Evolutionary conservation across 2,797 vertebrate genomes (phyloP).

Genomic region (Vespertilio murinus): DNA sequence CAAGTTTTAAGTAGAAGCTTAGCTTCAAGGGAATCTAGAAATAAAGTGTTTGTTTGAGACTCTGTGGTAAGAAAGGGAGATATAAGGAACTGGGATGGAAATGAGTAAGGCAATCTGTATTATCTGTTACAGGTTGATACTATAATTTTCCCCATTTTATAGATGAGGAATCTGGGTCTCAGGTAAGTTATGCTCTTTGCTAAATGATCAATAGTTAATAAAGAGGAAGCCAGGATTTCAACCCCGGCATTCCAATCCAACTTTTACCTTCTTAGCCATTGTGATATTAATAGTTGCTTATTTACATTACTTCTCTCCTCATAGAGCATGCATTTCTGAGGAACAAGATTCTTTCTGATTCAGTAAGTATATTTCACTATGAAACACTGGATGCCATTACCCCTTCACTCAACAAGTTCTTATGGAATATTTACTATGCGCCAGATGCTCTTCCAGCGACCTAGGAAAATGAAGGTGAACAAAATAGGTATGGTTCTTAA

Average conservation of each 20-base stretch:
- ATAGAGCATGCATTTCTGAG: neutral
- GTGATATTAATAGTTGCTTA: neutral
- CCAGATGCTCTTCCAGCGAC: neutral
- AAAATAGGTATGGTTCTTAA: neutral
- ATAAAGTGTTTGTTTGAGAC: neutral
- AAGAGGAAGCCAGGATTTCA: neutral
- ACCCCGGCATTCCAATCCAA: neutral
- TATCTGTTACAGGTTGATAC: neutral
- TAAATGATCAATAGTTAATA: neutral
- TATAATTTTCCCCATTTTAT: neutral
- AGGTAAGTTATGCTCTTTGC: neutral
- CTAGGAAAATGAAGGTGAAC: neutral
- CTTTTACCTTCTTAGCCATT: neutral
- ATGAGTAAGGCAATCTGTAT: neutral
- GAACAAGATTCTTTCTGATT: slow-evolving; percentile 15
- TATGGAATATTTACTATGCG: neutral
- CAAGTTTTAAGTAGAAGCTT: neutral
- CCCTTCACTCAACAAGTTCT: neutral
- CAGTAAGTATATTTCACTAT: neutral
- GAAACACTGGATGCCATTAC: neutral
- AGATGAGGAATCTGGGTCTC: neutral
- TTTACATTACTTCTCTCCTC: neutral
- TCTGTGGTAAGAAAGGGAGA: neutral
- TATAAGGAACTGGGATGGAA: neutral
- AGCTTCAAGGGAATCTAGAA: neutral